Evolutionary conservation across 2,797 vertebrate genomes (phyloP).

Genomic region (Macropus fuliginosus): DNA sequence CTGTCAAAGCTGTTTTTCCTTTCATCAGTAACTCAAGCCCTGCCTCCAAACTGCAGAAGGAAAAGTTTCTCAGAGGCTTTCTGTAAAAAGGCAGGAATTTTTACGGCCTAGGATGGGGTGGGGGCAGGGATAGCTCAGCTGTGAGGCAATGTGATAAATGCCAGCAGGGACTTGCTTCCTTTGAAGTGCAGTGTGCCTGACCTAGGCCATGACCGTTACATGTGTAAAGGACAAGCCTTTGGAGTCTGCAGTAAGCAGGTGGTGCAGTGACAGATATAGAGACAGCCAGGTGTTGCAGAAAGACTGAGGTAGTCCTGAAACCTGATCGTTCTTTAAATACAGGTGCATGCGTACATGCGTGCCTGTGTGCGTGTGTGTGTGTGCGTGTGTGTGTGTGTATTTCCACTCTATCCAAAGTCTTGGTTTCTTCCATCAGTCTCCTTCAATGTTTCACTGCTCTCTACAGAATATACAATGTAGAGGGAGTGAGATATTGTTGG

Average conservation of each 20-base stretch:
- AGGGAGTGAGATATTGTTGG: too few species aligned
- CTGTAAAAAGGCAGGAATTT: constrained; percentile 72
- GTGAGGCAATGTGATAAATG: constrained; percentile 66
- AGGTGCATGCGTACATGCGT: neutral
- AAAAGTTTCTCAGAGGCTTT: constrained; percentile 69
- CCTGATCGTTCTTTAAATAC: constrained; percentile 20
- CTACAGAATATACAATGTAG: neutral
- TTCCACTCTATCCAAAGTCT: constrained; percentile 39
- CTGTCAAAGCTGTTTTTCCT: constrained; percentile 77
- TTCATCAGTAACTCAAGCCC: constrained; percentile 66
- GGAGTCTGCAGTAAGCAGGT: constrained; percentile 66
- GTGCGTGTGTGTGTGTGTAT: too few species aligned
- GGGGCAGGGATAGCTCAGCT: constrained; percentile 66
- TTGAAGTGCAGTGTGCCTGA: constrained; percentile 67
- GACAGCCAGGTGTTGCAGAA: constrained; percentile 39
- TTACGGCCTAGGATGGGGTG: constrained; percentile 49
- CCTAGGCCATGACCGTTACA: constrained; percentile 15
- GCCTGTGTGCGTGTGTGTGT: too few species aligned
- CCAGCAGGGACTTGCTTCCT: constrained; percentile 71
- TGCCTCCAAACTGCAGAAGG: constrained; percentile 63
- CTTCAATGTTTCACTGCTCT: constrained; percentile 15
- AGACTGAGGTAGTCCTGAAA: constrained; percentile 1
- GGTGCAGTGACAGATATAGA: constrained; percentile 48
- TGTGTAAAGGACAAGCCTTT: constrained; percentile 21
- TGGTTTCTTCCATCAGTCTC: constrained; percentile 37